Evolutionary conservation across 2,113 vertebrate genomes (phyloP).

Genomic region (Chunga burmeisteri): DNA sequence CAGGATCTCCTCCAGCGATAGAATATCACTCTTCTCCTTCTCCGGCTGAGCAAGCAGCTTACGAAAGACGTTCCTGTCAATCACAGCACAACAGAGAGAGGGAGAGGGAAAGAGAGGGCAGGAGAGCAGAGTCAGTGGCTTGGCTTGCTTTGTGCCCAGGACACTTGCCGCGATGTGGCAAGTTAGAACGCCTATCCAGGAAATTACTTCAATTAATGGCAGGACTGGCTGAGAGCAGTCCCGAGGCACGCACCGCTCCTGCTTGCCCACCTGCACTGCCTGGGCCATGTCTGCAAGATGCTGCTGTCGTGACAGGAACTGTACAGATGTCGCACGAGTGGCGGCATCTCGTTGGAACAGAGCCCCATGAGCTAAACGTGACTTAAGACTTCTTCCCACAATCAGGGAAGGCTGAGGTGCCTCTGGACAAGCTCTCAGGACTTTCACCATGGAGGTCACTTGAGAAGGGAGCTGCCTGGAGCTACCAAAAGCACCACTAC

Average conservation of each 20-base stretch:
- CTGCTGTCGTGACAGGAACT: not conserved
- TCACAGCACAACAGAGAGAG: slow-evolving; percentile 37
- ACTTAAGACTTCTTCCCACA: not conserved
- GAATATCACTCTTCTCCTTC: slow-evolving; percentile 91
- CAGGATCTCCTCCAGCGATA: slow-evolving; percentile 97
- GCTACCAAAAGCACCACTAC: slow-evolving; percentile 1
- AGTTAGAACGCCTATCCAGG: not conserved
- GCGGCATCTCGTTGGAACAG: not conserved
- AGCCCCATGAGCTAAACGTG: not conserved
- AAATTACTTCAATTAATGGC: not conserved
- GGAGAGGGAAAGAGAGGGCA: slow-evolving; percentile 39
- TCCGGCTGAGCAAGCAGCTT: slow-evolving; percentile 93
- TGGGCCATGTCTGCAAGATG: not conserved
- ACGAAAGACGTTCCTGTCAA: slow-evolving; percentile 92
- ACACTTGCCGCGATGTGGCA: not conserved
- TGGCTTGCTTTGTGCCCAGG: not conserved
- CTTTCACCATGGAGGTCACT: not conserved
- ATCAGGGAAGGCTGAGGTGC: not conserved
- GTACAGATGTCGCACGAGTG: rapidly evolving
- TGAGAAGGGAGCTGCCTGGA: not conserved
- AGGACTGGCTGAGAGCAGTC: not conserved
- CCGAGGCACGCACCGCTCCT: not conserved
- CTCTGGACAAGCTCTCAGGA: not conserved
- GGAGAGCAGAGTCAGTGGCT: slow-evolving; percentile 35
- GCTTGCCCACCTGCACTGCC: not conserved